phyloP scores from a whole-genome alignment of 2,888 invertebrate species.

The Morpho deidamia region DNA sequence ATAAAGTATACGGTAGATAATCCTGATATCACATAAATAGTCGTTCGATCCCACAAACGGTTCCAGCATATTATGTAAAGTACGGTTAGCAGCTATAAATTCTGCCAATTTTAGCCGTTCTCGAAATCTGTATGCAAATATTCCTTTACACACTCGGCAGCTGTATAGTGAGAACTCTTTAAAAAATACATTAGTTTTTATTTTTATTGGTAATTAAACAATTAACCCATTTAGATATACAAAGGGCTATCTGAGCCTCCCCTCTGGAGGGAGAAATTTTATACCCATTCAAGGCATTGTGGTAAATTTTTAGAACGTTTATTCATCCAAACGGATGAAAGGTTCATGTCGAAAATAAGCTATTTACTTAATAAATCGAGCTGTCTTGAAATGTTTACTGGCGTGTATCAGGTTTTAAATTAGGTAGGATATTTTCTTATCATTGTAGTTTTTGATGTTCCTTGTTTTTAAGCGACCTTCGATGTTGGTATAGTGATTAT shows the following conservation, averaged over 20 bases:
- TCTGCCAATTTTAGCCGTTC: slow-evolving; percentile 20
- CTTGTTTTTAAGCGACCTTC: too few species aligned
- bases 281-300: slow-evolving; percentile 65
- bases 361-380: slow-evolving; percentile 7
- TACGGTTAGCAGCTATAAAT: not conserved
- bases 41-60: not conserved
- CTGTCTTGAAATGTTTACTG: not conserved
- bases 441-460: too few species aligned
- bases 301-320: slow-evolving; percentile 56
- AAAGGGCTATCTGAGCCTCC: slow-evolving; percentile 52
- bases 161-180: slow-evolving; percentile 30
- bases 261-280: slow-evolving; percentile 62
- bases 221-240: slow-evolving; percentile 66
- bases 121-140: slow-evolving; percentile 26
- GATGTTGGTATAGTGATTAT: too few species aligned
- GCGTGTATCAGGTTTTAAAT: not conserved
- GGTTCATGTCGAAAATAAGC: slow-evolving; percentile 30
- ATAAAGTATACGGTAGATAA: not conserved
- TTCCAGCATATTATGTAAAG: not conserved
- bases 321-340: slow-evolving; percentile 47
- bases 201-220: slow-evolving; percentile 77
- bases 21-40: not conserved
- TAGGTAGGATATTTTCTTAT: not conserved
- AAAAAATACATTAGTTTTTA: slow-evolving; percentile 56
- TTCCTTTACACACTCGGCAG: slow-evolving; percentile 26